A percentile compares a stretch with the other conserved stretches of the same genome.
These are phyloP conservation scores for Micrasema minimum DNA, from an alignment of 1,140 invertebrate genomes.

Conservation along the genomic window DNA sequence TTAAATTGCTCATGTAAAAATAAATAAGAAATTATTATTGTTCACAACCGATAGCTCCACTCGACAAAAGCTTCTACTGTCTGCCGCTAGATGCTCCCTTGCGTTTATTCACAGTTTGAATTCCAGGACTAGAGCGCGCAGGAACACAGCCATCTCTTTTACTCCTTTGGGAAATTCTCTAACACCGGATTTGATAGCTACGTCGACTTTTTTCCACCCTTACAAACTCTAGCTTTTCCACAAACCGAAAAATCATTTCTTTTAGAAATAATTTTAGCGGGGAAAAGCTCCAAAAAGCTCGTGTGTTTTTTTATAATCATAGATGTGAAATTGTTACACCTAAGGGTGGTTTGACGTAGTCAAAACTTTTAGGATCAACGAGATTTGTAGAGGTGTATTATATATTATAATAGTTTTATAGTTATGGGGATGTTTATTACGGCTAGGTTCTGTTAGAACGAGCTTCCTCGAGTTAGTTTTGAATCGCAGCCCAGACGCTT, in stretches of 20 bases:
- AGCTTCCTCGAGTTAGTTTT: slow-evolving; percentile 38
- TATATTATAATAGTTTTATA: too few species aligned
- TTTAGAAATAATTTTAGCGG: background rate
- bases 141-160: slow-evolving; percentile 15
- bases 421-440: slow-evolving; percentile 33
- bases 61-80: slow-evolving; percentile 22
- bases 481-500: slow-evolving; percentile 44
- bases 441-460: slow-evolving; percentile 5
- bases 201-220: slow-evolving; percentile 5
- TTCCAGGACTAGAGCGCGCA: background rate
- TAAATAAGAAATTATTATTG: too few species aligned
- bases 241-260: background rate
- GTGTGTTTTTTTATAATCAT: too few species aligned
- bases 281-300: slow-evolving; percentile 7
- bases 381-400: too few species aligned
- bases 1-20: too few species aligned
- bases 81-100: slow-evolving; percentile 20
- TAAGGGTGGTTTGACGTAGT: too few species aligned
- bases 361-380: too few species aligned
- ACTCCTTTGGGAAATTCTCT: background rate
- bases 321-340: too few species aligned
- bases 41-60: too few species aligned
- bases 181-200: slow-evolving; percentile 12
- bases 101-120: slow-evolving; percentile 20
- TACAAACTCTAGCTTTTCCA: slow-evolving; percentile 8